phyloP scores from a whole-genome alignment of 2,888 invertebrate genomes.

The Cistogaster globosa region DNA sequence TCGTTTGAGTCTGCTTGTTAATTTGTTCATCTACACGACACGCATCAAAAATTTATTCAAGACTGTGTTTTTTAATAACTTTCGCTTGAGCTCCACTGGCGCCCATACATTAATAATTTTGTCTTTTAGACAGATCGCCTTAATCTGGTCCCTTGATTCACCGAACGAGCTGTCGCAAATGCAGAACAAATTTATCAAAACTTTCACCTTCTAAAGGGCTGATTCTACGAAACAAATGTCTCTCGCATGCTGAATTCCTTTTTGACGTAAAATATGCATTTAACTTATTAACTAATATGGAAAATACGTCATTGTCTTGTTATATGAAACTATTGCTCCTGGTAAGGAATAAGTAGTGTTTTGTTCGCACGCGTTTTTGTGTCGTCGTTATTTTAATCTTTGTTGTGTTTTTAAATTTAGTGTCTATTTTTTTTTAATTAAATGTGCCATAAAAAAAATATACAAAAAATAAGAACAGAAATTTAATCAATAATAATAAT shows the following conservation, averaged over 20 bases:
- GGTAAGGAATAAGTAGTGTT: too few species aligned
- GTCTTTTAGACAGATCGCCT: neutral
- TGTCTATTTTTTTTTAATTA: too few species aligned
- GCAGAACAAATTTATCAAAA: neutral
- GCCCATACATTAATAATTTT: neutral
- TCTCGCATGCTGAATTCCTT: neutral
- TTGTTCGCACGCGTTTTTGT: too few species aligned
- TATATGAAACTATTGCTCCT: neutral
- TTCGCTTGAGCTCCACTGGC: neutral
- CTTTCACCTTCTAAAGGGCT: constrained; percentile 1
- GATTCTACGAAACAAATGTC: neutral
- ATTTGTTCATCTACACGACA: too few species aligned
- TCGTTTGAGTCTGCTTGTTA: too few species aligned
- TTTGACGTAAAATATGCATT: neutral
- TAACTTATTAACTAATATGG: too few species aligned
- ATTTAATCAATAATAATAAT: too few species aligned
- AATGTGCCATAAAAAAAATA: too few species aligned
- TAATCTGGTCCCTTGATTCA: neutral
- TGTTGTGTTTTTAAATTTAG: too few species aligned
- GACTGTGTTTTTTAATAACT: neutral
- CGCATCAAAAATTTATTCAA: constrained; percentile 17
- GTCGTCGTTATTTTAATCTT: too few species aligned
- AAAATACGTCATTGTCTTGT: neutral
- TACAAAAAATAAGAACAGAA: too few species aligned
- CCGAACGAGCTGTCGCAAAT: neutral